A percentile compares a stretch with the other conserved stretches of the same genome.
These are phyloP conservation scores for Augochlorella aurata DNA, from an alignment of 2,888 invertebrate species.

Conservation along the genomic window DNA sequence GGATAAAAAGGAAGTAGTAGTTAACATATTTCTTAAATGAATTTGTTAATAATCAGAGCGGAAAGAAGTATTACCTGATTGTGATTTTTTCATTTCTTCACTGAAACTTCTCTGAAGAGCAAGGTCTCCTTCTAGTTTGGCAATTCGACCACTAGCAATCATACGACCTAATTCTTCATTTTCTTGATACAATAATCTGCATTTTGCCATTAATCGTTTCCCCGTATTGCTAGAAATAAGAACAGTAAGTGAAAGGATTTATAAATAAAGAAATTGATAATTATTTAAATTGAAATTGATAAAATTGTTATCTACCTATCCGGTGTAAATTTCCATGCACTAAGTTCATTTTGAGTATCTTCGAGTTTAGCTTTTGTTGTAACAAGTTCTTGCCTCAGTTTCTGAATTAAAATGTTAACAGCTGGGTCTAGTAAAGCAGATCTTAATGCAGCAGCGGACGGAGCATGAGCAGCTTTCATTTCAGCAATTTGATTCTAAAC, in stretches of 20 bases:
- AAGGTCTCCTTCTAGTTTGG: constrained; percentile 97
- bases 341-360: constrained; percentile 98
- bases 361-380: constrained; percentile 95
- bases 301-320: constrained; percentile 86
- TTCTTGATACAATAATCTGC: constrained; percentile 96
- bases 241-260: constrained; percentile 22
- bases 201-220: constrained; percentile 98
- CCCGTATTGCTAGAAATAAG: constrained; percentile 90
- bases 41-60: background rate
- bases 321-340: constrained; percentile 99
- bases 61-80: constrained; percentile 87
- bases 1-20: background rate
- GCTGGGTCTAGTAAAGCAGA: constrained; percentile 96
- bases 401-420: constrained; percentile 95
- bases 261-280: background rate
- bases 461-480: constrained; percentile 94
- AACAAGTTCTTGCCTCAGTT: constrained; percentile 94
- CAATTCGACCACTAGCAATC: constrained; percentile 96
- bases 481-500: constrained; percentile 95
- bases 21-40: background rate
- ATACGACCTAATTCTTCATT: constrained; percentile 98
- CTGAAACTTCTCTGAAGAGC: constrained; percentile 97
- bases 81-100: constrained; percentile 97
- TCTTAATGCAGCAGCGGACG: constrained; percentile 88
- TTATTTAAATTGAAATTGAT: background rate